A percentile compares a stretch with the other conserved stretches of the same genome.
phyloP scores from a whole-genome alignment of 2,888 invertebrate species.

The Xanthia icteritia region DNA sequence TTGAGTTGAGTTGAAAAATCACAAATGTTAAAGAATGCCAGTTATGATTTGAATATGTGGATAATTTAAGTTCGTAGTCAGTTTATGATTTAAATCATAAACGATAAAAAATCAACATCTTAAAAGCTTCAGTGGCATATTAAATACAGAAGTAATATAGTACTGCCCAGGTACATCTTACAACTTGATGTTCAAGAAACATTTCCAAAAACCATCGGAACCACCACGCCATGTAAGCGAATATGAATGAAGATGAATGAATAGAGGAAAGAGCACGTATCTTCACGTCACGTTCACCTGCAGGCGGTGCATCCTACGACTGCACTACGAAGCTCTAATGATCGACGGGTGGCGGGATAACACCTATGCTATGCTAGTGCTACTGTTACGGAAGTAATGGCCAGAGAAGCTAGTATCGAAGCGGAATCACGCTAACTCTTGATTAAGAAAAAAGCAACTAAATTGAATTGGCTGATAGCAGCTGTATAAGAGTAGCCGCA shows the following conservation, averaged over 20 bases:
- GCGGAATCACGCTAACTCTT: neutral
- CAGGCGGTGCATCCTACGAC: constrained; percentile 27
- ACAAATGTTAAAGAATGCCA: neutral
- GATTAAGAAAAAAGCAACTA: neutral
- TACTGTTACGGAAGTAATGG: neutral
- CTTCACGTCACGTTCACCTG: constrained; percentile 45
- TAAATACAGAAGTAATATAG: neutral
- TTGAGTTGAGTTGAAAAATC: no score
- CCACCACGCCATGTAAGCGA: constrained; percentile 27
- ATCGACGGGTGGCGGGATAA: constrained; percentile 20
- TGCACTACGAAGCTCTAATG: constrained; percentile 40
- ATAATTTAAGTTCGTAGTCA: neutral
- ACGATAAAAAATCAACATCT: neutral
- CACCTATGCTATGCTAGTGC: neutral
- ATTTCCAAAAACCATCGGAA: constrained; percentile 8
- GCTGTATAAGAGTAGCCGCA: neutral
- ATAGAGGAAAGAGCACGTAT: constrained; percentile 35
- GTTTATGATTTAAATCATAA: neutral
- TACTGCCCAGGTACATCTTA: neutral
- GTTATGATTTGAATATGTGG: neutral
- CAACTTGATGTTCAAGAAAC: neutral
- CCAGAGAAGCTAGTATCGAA: neutral
- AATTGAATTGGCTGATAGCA: neutral
- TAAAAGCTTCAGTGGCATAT: neutral
- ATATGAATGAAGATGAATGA: constrained; percentile 52